These are phyloP conservation scores for Seira ritae DNA, from an alignment of 2,888 invertebrate species.

Conservation along the genomic window DNA sequence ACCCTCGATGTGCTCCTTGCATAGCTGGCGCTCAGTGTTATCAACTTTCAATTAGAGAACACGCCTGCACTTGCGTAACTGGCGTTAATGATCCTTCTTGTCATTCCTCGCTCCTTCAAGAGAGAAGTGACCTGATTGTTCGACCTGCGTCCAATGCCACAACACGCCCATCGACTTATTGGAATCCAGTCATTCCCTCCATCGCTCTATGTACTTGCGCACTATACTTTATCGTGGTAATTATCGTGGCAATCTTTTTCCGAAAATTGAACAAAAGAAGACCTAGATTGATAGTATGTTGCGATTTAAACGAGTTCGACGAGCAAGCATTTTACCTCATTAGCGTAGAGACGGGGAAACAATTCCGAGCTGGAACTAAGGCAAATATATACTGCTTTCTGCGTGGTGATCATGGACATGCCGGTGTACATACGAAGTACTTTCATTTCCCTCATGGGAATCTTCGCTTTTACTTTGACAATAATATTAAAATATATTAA, in stretches of 20 bases:
- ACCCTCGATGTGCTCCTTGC: constrained; percentile 51
- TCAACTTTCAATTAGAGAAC: constrained; percentile 22
- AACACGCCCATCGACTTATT: neutral
- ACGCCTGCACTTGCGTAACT: constrained; percentile 35
- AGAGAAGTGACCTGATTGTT: neutral
- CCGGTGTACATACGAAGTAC: constrained; percentile 47
- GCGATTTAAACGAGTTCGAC: constrained; percentile 41
- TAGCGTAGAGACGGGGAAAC: constrained; percentile 53
- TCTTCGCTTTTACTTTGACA: neutral
- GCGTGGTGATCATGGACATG: constrained; percentile 47
- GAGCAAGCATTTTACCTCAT: constrained; percentile 55
- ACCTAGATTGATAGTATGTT: constrained; percentile 47
- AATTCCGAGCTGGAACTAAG: constrained; percentile 29
- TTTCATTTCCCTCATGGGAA: no score
- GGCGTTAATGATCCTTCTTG: constrained; percentile 43
- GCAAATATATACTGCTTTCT: constrained; percentile 33
- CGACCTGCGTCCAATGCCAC: neutral
- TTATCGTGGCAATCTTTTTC: constrained; percentile 23
- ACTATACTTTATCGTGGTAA: constrained; percentile 36
- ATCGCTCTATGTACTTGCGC: constrained; percentile 36
- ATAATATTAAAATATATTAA: neutral
- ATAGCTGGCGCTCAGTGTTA: constrained; percentile 35
- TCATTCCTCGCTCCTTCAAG: neutral
- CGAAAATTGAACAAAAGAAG: constrained; percentile 15
- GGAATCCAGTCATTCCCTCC: constrained; percentile 54